Base-by-base conservation (phyloP, 1,140 invertebrate species). In the Drosophila arawakana region DNA sequence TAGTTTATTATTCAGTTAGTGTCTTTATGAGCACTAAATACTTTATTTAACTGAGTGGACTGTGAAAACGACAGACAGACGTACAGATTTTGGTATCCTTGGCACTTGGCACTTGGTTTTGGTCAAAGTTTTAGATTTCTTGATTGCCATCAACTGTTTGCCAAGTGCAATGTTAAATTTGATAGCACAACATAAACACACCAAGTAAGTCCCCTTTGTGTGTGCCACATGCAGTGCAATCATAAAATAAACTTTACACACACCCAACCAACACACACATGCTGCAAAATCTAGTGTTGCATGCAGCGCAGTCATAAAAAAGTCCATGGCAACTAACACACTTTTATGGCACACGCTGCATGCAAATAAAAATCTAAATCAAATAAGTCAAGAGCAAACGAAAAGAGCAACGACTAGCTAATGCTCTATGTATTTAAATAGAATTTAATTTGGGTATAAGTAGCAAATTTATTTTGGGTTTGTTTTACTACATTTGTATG, bases 121-220 rank as follows among this genome's bases (percentile, higher is more conserved):
- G 54, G 75, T 74, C 75, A 75, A 71, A 62, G 68, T 61, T 57
- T 74, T 80, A 35, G 44, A 58, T 68, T 58, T 68, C 65, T 68
- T 68, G 54, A 59, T 68, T 59, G 65, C 65, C 65, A n/a, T 58
- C 54, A 63, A 62, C 66, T 60, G 78, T 76, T 52, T 83, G 76
- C 72, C 80, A 82, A 82, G 80, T 82, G 80, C 80, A 82, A 80
- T 84, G 73, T 63, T 76, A 84, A 80, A 78, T 84, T 80, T 74
- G 65, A 78, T 60, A 69, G 25, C 62, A 8, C 4, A 11, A 39
- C 44, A 52, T 21, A 57, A 18, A 11, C 3, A 30, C 25, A 30
- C 25, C 25, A 30, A 30, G 18, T 21, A 21, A 21, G 13, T 7
- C 39, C 10, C 44, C 37, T 15, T 47, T 57, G 47, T 65, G 30